Evolutionary conservation across 2,797 vertebrate genomes (phyloP).

Genomic region (Trichosurus vulpecula): DNA sequence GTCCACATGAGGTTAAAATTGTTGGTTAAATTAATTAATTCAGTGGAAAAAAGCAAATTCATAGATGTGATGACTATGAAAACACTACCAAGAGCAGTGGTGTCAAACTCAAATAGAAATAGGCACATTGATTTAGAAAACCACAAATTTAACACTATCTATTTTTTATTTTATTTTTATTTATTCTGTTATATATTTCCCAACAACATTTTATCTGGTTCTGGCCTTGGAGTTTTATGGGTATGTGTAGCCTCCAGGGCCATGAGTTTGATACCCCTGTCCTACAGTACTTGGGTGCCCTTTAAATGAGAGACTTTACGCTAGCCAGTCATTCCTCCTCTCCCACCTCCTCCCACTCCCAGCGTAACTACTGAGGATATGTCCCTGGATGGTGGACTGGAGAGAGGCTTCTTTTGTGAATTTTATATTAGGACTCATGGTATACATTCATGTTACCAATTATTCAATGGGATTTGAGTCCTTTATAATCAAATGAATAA

Average conservation of each 20-base stretch:
- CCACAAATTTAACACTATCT: not conserved
- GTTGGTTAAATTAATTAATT: conserved; percentile 25
- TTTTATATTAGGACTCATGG: not conserved
- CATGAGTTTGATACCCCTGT: not conserved
- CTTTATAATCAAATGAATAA: not conserved
- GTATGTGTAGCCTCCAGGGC: not conserved
- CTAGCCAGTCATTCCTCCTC: not conserved
- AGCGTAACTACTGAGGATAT: not conserved
- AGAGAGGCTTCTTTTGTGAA: not conserved
- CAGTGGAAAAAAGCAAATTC: conserved; percentile 13
- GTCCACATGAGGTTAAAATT: not conserved
- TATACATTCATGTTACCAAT: not conserved
- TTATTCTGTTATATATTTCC: not conserved
- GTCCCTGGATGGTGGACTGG: not conserved
- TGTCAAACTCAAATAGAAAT: not conserved
- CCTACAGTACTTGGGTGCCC: not conserved
- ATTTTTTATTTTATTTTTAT: not conserved
- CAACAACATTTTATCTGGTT: not conserved
- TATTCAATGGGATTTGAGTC: not conserved
- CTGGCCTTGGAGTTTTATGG: not conserved
- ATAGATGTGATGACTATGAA: not conserved
- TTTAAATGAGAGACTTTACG: not conserved
- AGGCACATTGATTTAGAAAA: not conserved
- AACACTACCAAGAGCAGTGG: not conserved
- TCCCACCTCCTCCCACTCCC: not conserved